Base-by-base conservation (phyloP, 2,113 vertebrate species). In the Vicugna pacos region DNA sequence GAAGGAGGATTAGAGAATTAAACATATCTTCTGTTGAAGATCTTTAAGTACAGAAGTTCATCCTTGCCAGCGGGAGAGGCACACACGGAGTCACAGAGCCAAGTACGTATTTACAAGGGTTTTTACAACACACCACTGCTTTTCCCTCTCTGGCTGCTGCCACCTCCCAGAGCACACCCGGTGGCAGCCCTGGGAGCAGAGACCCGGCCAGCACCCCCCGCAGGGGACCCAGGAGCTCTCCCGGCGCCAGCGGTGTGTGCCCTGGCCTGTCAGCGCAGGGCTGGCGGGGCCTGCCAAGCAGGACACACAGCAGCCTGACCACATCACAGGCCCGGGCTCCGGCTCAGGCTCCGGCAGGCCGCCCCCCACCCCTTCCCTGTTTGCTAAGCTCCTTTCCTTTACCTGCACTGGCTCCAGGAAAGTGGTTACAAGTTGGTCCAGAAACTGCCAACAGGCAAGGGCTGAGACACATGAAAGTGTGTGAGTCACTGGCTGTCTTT, bases 331-430 rank as follows among this genome's bases (percentile, higher is more conserved):
- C 94, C 64, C 10, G 11, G 79, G 83, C 94, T 76, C 20, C 0
- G 79, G 87, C 67, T 94, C 93, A 50, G 93, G 96, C 89, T 94
- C 95, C 80, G 97, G 93, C 96, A 96, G 85, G 93, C 88, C 30
- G 26, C 94, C 98, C 72, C 96, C 98, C 70, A 79, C 89, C 86
- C 95, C 92, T 93, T 95, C 93, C 86, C 89, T 95, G 50, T 93
- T 92, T 90, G 84, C 91, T 90, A 35, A 94, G 72, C 81, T 90
- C 89, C 95, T 93, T 93, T 92, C 94, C 97, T 96, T 94, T 92
- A 96, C 98, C 97, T 98, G 95, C 70, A 35, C 90, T 76, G 95
- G 93, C 94, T 98, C 96, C 96, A 97, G 87, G 90, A 97, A 97
- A 95, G 95, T 88, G 93, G 95, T 97, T 97, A 95, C 81, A 80